Base-by-base conservation (phyloP, 2,888 invertebrate species). In the Drosophila atripex region DNA sequence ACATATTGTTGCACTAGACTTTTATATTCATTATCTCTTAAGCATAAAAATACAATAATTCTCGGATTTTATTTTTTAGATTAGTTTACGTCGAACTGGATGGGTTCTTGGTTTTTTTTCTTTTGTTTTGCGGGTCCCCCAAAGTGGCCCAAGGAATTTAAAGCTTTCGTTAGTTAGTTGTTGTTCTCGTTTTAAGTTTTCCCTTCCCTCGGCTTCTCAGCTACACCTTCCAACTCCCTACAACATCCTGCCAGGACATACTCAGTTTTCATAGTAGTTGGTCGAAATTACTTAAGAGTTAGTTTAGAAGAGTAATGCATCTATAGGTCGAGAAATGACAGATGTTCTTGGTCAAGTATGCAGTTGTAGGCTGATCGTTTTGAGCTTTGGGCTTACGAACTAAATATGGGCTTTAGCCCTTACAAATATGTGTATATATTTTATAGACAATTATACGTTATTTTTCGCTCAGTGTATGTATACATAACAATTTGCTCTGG, bases 161-260 rank as follows among this genome's bases (percentile, higher is more conserved):
- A 87, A 85, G 88, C 88, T 85, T 85, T 82, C 65, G 64, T 87
- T 74, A 73, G 79, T 85, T 72, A 56, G 69, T 64, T 69, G 63
- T 75, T 77, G 55, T 14, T 18, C 30, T 32, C 12, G 11, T 43
- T 18, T 32, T 16, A 18, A 11, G 9, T 41, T 43, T 53, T 28
- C 12, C 56, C 51, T 57, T 53, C 28, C 43, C 43, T 21, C 43
- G 11, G 21, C 43, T 80, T 78, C 64, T 54, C 55, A 52, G 35
- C 25, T 59, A 45, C 38, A 9, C 11, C 8, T 21, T 11, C 43
- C 21, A 43, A 12, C 43, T 21, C 21, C 21, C 21, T 21, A 18
- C 43, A n/a, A n/a, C n/a, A n/a, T n/a, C 21, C 2, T 43, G 21
- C 43, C 21, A 28, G 28, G 28, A 28, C 28, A 28, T 28, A 9